Percentiles rank a stretch among this genome's conserved stretches.
These are phyloP conservation scores for Lepidochrysops patricia DNA, from an alignment of 2,888 invertebrate species.

Conservation along the genomic window DNA sequence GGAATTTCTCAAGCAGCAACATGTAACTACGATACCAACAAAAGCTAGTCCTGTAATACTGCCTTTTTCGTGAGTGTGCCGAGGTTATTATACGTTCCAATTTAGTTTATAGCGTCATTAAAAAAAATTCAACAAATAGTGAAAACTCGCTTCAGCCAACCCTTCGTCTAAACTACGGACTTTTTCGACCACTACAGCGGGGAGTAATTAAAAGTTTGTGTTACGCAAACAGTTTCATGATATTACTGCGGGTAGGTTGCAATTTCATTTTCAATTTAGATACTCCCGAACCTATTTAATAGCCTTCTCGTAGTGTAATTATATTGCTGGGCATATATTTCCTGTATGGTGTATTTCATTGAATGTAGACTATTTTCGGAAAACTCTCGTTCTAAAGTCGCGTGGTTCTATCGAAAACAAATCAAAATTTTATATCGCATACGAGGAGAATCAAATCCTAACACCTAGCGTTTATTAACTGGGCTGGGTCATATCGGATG, in stretches of 20 bases:
- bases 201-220: conserved; percentile 10
- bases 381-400: neutral
- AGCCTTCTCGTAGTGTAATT: neutral
- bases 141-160: neutral
- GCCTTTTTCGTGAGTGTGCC: neutral
- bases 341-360: too few relatives aligned
- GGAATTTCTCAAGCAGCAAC: neutral
- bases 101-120: neutral
- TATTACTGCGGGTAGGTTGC: neutral
- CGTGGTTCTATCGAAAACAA: neutral
- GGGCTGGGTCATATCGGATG: conserved; percentile 33
- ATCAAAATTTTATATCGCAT: conserved; percentile 14
- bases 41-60: neutral
- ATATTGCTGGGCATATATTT: neutral
- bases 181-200: neutral
- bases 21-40: neutral
- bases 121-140: neutral
- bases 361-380: too few relatives aligned
- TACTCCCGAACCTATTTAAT: neutral
- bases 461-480: conserved; percentile 32
- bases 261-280: conserved; percentile 3
- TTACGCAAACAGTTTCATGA: conserved; percentile 2
- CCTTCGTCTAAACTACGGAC: neutral
- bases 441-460: conserved; percentile 26
- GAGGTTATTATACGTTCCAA: neutral